Conservation (phyloP, 2,113 vertebrate species). For the Polyodon spathula region DNA sequence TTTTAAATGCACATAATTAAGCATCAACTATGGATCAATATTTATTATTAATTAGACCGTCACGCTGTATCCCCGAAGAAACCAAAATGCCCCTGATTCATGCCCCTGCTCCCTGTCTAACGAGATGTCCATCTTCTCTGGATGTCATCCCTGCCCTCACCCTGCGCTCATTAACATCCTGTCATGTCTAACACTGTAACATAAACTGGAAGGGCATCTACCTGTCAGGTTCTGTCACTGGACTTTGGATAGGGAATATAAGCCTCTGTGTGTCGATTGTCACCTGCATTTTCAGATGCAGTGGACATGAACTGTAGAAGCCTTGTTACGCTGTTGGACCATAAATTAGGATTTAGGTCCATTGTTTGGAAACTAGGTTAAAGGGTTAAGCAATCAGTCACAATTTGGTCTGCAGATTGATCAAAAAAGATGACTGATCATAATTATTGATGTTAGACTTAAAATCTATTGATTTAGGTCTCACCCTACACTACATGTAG, state of each 20-base stretch:
- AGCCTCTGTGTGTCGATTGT: constrained; percentile 47
- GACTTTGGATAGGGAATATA: constrained; percentile 35
- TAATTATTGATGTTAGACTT: constrained; percentile 45
- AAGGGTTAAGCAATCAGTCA: constrained; percentile 50
- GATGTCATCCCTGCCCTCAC: constrained; percentile 16
- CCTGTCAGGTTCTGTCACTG: constrained; percentile 63
- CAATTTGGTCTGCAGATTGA: constrained; percentile 43
- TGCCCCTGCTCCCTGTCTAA: constrained; percentile 24
- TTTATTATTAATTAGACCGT: constrained; percentile 35
- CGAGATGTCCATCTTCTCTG: not conserved
- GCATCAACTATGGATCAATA: constrained; percentile 44
- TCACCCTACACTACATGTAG: constrained; percentile 15
- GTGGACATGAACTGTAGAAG: constrained; percentile 56
- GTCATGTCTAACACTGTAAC: constrained; percentile 42
- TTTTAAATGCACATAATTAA: constrained; percentile 10
- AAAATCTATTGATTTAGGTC: constrained; percentile 29
- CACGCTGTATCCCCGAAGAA: constrained; percentile 9
- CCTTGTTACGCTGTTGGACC: constrained; percentile 41
- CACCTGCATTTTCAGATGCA: constrained; percentile 47
- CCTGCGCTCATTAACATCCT: constrained; percentile 43
- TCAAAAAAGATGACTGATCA: constrained; percentile 43
- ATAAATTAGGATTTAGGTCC: constrained; percentile 55
- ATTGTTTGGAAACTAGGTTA: constrained; percentile 78
- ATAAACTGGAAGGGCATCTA: constrained; percentile 45
- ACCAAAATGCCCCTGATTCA: constrained; percentile 28